Evolutionary conservation across 2,797 vertebrate genomes (phyloP).

Genomic region (Anomalospiza imberbis): DNA sequence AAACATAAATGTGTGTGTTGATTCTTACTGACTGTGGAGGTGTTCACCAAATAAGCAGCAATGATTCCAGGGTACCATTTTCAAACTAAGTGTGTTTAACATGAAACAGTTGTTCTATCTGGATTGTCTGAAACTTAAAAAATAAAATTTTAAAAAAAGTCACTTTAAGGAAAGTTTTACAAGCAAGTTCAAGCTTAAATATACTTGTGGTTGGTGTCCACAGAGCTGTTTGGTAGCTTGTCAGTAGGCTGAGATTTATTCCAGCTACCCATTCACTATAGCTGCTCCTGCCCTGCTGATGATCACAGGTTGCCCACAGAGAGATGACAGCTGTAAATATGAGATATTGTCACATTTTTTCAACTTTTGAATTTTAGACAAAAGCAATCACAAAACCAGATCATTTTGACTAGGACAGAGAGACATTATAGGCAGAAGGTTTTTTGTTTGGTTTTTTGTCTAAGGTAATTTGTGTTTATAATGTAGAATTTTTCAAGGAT

Average conservation of each 20-base stretch:
- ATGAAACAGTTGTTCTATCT: neutral
- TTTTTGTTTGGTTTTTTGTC: rapidly evolving
- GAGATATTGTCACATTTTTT: neutral
- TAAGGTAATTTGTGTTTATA: neutral
- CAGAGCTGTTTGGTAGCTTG: neutral
- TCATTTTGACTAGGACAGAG: neutral
- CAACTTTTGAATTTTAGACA: neutral
- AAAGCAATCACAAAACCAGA: neutral
- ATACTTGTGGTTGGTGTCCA: neutral
- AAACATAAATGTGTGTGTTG: neutral
- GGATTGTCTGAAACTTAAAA: neutral
- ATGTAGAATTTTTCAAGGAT: neutral
- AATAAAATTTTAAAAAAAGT: neutral
- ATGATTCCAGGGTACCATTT: neutral
- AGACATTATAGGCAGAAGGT: neutral
- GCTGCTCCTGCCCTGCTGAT: rapidly evolving
- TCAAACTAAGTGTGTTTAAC: neutral
- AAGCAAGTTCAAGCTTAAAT: neutral
- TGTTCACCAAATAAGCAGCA: neutral
- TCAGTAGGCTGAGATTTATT: neutral
- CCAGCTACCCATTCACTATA: neutral
- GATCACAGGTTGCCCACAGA: neutral
- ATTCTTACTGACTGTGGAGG: neutral
- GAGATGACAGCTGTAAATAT: neutral
- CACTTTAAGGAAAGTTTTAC: neutral